Conservation (phyloP, 23 tunicate species). For the Clavelina lepadiformis region DNA sequence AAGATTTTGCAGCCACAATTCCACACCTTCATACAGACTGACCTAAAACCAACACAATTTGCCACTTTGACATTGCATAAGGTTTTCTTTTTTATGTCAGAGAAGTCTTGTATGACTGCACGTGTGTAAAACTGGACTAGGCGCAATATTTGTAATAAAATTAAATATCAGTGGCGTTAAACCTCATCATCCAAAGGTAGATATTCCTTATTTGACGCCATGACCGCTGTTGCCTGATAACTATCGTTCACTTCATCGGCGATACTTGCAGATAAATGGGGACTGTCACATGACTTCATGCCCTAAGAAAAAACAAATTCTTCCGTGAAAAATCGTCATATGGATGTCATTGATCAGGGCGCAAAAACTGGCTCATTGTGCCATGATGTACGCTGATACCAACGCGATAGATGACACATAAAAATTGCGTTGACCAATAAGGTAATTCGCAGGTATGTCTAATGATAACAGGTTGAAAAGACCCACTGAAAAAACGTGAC, state of each 20-base stretch:
- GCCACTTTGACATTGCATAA: too few species aligned
- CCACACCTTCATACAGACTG: conserved; percentile 80
- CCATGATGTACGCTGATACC: too few species aligned
- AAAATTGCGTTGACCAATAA: too few species aligned
- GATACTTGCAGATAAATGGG: conserved; percentile 76
- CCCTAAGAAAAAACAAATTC: conserved; percentile 30
- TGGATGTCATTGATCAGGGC: not conserved
- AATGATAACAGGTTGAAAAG: too few species aligned
- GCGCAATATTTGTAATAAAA: not conserved
- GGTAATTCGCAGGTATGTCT: too few species aligned
- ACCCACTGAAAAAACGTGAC: too few species aligned
- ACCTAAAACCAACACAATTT: conserved; percentile 33
- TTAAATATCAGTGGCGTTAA: not conserved
- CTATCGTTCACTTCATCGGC: conserved; percentile 74
- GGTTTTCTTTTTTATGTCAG: too few species aligned
- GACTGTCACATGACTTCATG: conserved; percentile 76
- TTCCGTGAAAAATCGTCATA: not conserved
- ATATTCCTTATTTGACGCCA: conserved; percentile 56
- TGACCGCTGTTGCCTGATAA: conserved; percentile 70
- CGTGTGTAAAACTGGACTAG: not conserved
- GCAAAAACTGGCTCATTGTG: too few species aligned
- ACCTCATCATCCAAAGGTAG: conserved; percentile 80
- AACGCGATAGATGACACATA: too few species aligned
- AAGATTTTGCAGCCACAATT: conserved; percentile 77
- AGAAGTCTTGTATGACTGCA: not conserved